Percentiles rank a stretch among this genome's conserved stretches.
Evolutionary conservation across 2,888 invertebrate genomes (phyloP).

Genomic region (Trichopria drosophilae): DNA sequence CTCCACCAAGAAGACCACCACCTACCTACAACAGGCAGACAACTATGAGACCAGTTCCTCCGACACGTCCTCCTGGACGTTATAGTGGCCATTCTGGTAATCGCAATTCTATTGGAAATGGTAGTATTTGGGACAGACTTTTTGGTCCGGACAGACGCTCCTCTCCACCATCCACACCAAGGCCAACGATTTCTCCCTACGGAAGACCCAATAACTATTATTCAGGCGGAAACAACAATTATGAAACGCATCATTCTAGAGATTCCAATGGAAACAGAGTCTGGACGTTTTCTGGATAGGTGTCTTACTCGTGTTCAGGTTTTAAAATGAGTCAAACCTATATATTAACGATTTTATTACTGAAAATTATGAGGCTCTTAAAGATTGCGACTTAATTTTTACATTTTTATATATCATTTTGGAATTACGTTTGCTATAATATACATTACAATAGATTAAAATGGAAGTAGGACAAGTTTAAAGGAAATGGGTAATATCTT

Average conservation of each 20-base stretch:
- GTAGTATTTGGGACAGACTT: slow-evolving; percentile 44
- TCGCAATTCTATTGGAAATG: slow-evolving; percentile 45
- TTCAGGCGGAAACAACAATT: slow-evolving; percentile 38
- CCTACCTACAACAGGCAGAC: slow-evolving; percentile 2
- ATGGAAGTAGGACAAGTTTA: no score
- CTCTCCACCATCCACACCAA: slow-evolving; percentile 18
- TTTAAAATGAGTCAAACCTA: no score
- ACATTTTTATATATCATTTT: no score
- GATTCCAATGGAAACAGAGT: slow-evolving; percentile 49
- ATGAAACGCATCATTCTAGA: slow-evolving; percentile 45
- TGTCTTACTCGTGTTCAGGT: no score
- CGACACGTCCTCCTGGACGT: slow-evolving; percentile 49
- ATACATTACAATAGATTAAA: no score
- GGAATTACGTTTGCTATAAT: no score
- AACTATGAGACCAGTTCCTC: slow-evolving; percentile 33
- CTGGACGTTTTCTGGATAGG: slow-evolving; percentile 52
- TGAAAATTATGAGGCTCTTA: no score
- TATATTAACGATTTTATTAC: no score
- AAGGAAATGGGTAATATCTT: no score
- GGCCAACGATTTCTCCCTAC: background rate
- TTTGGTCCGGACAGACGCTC: slow-evolving; percentile 37
- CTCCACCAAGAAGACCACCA: background rate
- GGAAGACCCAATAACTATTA: slow-evolving; percentile 18
- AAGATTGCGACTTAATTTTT: no score
- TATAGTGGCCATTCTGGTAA: slow-evolving; percentile 39